Conservation (phyloP, 1,140 invertebrate species). For the Heliothis subflexa region DNA sequence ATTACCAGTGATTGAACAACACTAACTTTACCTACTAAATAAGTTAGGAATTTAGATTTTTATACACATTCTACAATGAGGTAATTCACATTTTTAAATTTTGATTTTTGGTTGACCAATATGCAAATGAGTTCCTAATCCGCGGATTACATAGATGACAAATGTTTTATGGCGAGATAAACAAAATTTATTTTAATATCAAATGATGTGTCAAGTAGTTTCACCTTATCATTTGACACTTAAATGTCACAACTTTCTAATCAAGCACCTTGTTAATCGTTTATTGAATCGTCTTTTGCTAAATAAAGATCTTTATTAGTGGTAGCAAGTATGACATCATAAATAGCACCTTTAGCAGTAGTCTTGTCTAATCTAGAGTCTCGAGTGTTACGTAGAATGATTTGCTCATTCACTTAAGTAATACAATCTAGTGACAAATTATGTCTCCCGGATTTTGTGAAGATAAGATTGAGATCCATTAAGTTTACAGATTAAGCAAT, state of each 20-base stretch:
- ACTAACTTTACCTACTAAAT: not conserved
- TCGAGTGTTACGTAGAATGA: slow-evolving; percentile 22
- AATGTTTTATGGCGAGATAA: slow-evolving; percentile 1
- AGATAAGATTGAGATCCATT: slow-evolving; percentile 51
- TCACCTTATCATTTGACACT: not conserved
- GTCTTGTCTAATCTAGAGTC: slow-evolving; percentile 21
- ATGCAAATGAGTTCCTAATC: slow-evolving; percentile 12
- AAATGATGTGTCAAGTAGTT: no score
- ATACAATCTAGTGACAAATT: slow-evolving; percentile 44
- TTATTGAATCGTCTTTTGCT: slow-evolving; percentile 5
- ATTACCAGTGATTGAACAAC: not conserved
- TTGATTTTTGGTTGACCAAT: not conserved
- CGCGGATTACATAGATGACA: slow-evolving; percentile 24
- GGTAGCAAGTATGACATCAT: slow-evolving; percentile 21
- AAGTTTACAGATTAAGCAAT: slow-evolving; percentile 50
- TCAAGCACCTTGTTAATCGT: not conserved
- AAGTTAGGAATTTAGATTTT: no score
- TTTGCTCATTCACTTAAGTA: slow-evolving; percentile 41
- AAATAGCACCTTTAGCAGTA: slow-evolving; percentile 11
- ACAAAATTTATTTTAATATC: not conserved
- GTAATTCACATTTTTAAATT: not conserved
- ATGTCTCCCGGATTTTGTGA: slow-evolving; percentile 21
- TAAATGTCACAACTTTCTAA: slow-evolving; percentile 1
- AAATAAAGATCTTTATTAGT: slow-evolving; percentile 14
- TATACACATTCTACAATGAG: no score